Conservation (phyloP, 2,797 vertebrate genomes). For the Gila robusta region DNA sequence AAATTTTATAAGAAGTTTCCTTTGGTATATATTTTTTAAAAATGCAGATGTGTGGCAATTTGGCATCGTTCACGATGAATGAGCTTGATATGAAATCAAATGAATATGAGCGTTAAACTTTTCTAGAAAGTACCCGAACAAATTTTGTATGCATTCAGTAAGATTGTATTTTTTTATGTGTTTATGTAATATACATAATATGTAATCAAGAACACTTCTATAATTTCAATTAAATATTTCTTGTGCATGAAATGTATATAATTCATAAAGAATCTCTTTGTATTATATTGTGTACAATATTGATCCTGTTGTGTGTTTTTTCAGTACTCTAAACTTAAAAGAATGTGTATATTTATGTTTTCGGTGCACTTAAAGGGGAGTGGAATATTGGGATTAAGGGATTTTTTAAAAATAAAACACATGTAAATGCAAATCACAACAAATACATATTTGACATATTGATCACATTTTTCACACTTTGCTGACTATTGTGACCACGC, state of each 20-base stretch:
- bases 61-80: neutral
- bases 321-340: constrained; percentile 23
- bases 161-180: constrained; percentile 57
- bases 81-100: neutral
- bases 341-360: constrained; percentile 38
- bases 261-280: constrained; percentile 68
- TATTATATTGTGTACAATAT: constrained; percentile 60
- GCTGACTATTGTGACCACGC: neutral
- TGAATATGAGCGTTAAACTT: neutral
- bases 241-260: constrained; percentile 73
- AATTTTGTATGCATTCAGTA: constrained; percentile 43
- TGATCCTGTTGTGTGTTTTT: constrained; percentile 55
- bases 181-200: constrained; percentile 28
- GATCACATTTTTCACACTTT: constrained; percentile 31
- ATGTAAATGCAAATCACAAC: constrained; percentile 4
- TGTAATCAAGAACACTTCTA: constrained; percentile 67
- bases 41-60: neutral
- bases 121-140: constrained; percentile 47
- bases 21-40: neutral
- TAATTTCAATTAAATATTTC: constrained; percentile 69
- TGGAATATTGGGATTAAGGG: constrained; percentile 11
- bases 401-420: constrained; percentile 6
- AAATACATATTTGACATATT: neutral
- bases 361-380: constrained; percentile 25
- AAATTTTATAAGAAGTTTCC: neutral